Conservation (phyloP, 2,888 invertebrate genomes). For the Lepidocyrtinus sp. region DNA sequence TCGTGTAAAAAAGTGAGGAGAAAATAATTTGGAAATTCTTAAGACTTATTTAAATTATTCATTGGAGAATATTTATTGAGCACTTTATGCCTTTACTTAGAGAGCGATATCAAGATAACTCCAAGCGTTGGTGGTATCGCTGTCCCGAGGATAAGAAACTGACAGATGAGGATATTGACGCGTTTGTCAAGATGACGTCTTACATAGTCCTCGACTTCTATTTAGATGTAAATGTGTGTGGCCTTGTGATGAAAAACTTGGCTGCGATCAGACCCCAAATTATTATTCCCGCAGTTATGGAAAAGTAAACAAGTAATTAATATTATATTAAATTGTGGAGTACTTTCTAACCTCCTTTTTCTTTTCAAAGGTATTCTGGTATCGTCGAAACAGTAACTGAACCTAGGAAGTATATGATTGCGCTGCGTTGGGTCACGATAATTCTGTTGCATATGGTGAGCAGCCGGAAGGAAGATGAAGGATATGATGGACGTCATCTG, state of each 20-base stretch:
- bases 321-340: neutral
- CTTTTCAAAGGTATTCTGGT: slow-evolving; percentile 63
- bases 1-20: slow-evolving; percentile 75
- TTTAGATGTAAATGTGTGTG: slow-evolving; percentile 65
- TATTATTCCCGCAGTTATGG: slow-evolving; percentile 87
- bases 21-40: too few relatives aligned
- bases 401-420: slow-evolving; percentile 85
- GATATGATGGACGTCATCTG: slow-evolving; percentile 83
- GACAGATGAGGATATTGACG: slow-evolving; percentile 84
- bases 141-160: slow-evolving; percentile 81
- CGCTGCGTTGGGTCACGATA: slow-evolving; percentile 81
- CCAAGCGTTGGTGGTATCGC: slow-evolving; percentile 79
- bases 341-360: neutral
- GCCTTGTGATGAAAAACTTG: slow-evolving; percentile 78
- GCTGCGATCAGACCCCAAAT: slow-evolving; percentile 85
- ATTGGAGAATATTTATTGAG: neutral
- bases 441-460: slow-evolving; percentile 80
- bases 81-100: slow-evolving; percentile 71
- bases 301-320: slow-evolving; percentile 75
- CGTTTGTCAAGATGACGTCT: slow-evolving; percentile 79
- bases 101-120: slow-evolving; percentile 77
- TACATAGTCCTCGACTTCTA: slow-evolving; percentile 68
- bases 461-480: slow-evolving; percentile 72
- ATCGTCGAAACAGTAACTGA: slow-evolving; percentile 87
- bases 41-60: neutral